A percentile compares a stretch with the other conserved stretches of the same genome.
phyloP scores from a whole-genome alignment of 1,140 invertebrate species.

The Papilio dardanus region DNA sequence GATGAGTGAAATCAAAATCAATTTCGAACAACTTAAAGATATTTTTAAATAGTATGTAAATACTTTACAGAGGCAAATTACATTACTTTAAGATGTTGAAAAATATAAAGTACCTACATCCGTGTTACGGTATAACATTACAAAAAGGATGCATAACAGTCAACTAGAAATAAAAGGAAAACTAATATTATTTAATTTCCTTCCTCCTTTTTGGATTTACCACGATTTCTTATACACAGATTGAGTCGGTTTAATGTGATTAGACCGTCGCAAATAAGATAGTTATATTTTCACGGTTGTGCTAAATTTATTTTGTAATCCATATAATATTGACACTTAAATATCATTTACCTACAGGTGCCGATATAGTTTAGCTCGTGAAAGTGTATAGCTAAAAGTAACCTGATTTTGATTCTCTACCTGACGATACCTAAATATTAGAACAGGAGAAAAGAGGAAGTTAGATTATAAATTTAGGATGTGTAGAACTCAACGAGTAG shows the following conservation, averaged over 20 bases:
- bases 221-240: background rate
- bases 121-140: background rate
- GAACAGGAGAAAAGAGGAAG: too few species aligned
- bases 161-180: background rate
- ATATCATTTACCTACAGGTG: too few species aligned
- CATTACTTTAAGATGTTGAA: background rate
- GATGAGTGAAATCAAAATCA: background rate
- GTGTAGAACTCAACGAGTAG: too few species aligned
- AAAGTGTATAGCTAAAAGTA: too few species aligned
- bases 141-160: background rate
- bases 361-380: too few species aligned
- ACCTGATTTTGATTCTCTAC: too few species aligned
- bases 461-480: too few species aligned
- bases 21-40: background rate
- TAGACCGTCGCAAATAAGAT: too few species aligned
- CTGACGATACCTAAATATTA: too few species aligned
- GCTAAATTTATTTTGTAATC: too few species aligned
- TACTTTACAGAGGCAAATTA: background rate
- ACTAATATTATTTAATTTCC: background rate
- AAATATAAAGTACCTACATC: background rate
- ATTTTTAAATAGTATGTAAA: background rate
- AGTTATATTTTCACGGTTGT: too few species aligned
- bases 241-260: background rate
- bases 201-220: constrained; percentile 4
- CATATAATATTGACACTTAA: too few species aligned